These are phyloP conservation scores for Natator depressus DNA, from an alignment of 2,113 vertebrate genomes.

Conservation along the genomic window DNA sequence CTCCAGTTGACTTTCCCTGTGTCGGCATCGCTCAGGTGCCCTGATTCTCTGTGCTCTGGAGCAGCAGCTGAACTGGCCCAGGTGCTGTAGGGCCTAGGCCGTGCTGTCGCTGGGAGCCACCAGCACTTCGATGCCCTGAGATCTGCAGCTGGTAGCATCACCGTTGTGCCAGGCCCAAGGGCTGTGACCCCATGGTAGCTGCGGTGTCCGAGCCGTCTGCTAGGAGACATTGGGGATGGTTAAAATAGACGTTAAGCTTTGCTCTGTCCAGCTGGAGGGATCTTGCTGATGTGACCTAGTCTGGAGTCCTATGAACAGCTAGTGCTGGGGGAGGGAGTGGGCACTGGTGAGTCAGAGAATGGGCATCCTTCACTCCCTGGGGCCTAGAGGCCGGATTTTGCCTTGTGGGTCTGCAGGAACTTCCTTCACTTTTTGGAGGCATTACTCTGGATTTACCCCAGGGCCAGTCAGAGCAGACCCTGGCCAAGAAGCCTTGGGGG, in stretches of 20 bases:
- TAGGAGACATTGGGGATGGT: neutral
- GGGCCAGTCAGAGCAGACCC: too few species aligned
- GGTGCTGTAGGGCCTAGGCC: neutral
- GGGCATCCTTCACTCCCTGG: too few species aligned
- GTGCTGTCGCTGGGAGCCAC: neutral
- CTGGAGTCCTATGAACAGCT: too few species aligned
- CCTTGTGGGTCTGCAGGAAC: neutral
- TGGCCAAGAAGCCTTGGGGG: too few species aligned
- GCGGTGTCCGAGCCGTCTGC: neutral
- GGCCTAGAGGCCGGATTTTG: too few species aligned
- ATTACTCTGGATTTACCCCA: too few species aligned
- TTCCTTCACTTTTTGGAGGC: neutral
- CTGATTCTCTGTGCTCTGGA: neutral
- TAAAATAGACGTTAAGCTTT: too few species aligned
- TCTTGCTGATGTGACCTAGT: too few species aligned
- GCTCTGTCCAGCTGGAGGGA: too few species aligned
- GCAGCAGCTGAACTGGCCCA: neutral
- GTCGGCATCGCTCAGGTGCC: neutral
- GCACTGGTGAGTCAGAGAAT: too few species aligned
- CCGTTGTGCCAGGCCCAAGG: neutral
- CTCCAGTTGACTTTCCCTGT: neutral
- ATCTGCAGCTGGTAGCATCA: neutral
- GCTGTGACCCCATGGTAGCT: too few species aligned
- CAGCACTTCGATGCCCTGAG: neutral
- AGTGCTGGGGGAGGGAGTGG: too few species aligned